These are phyloP conservation scores for Phalloptychus januarius DNA, from an alignment of 2,797 vertebrate species.

Conservation along the genomic window DNA sequence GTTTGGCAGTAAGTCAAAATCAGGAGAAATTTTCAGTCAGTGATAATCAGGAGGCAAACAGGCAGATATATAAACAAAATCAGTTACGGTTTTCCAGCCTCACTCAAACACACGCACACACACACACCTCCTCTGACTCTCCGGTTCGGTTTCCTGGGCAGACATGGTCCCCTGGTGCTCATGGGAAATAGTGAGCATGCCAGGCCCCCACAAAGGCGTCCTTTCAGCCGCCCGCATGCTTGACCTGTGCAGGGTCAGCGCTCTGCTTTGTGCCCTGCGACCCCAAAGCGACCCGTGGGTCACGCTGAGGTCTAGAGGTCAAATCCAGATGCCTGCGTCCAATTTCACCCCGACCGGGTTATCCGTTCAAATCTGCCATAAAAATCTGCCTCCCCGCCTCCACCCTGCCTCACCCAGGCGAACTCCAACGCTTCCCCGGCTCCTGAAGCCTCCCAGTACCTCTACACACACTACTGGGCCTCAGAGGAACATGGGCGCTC, in stretches of 20 bases:
- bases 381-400: conserved; percentile 49
- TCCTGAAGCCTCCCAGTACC: conserved; percentile 47
- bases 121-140: conserved; percentile 67
- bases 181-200: conserved; percentile 85
- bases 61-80: conserved; percentile 65
- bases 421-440: background rate
- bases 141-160: conserved; percentile 74
- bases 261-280: conserved; percentile 82
- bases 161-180: conserved; percentile 80
- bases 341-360: conserved; percentile 80
- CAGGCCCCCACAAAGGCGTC: conserved; percentile 81
- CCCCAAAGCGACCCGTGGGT: conserved; percentile 77
- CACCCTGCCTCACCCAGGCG: background rate
- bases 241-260: conserved; percentile 83
- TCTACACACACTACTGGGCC: conserved; percentile 61
- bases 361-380: conserved; percentile 76
- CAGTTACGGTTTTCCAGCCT: conserved; percentile 58
- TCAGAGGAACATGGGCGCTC: conserved; percentile 57
- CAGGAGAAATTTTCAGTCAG: conserved; percentile 42
- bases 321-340: conserved; percentile 82
- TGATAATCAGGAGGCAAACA: conserved; percentile 64
- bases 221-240: conserved; percentile 84
- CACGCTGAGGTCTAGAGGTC: conserved; percentile 76
- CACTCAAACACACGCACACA: conserved; percentile 45
- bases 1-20: conserved; percentile 47